Evolutionary conservation across 2,113 vertebrate genomes (phyloP).

Genomic region (Phylloscopus trochilus): DNA sequence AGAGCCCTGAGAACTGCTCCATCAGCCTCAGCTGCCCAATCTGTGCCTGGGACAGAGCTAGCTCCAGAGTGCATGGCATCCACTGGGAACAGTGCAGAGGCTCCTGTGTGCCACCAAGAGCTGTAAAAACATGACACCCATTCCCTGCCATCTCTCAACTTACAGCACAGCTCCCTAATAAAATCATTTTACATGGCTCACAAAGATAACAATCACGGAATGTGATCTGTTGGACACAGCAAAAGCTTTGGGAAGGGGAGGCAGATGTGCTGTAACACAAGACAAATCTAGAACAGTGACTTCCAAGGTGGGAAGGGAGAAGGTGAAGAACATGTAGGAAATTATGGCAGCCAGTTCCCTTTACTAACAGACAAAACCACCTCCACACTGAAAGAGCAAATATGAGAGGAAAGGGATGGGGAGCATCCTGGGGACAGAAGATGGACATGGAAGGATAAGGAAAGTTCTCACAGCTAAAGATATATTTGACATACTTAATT

Average conservation of each 20-base stretch:
- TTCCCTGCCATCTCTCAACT: background rate
- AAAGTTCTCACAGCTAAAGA: background rate
- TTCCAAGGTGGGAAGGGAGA: background rate
- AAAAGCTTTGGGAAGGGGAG: background rate
- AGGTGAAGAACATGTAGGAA: background rate
- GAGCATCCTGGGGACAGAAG: background rate
- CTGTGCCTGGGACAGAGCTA: background rate
- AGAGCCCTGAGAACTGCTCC: background rate
- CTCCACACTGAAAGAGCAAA: background rate
- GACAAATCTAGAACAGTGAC: background rate
- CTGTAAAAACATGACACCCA: background rate
- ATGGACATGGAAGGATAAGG: background rate
- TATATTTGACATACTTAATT: background rate
- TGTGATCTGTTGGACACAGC: background rate
- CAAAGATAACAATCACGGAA: rapidly evolving
- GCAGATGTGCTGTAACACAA: background rate
- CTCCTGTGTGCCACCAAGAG: background rate
- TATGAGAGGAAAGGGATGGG: background rate
- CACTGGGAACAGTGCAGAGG: background rate
- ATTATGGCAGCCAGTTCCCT: background rate
- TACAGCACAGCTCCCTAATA: background rate
- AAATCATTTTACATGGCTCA: background rate
- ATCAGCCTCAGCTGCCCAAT: background rate
- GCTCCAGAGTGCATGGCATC: rapidly evolving
- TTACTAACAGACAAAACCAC: background rate